Evolutionary conservation across 2,113 vertebrate species (phyloP).

Genomic region (Gnathonemus longibarbis): DNA sequence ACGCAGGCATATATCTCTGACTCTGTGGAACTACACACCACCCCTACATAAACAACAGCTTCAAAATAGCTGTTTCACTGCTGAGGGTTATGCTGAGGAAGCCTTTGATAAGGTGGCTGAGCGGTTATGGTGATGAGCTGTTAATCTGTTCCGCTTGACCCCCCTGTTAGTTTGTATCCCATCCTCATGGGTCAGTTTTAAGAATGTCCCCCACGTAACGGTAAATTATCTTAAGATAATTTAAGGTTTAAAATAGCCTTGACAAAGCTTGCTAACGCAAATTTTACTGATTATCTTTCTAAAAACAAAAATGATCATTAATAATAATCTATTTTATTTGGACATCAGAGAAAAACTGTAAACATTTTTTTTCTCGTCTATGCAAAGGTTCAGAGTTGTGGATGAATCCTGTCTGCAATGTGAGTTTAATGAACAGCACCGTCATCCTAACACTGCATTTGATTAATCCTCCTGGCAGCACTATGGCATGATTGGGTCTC

Average conservation of each 20-base stretch:
- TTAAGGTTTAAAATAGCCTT: background rate
- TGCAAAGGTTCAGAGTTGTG: background rate
- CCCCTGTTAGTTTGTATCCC: background rate
- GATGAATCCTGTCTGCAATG: background rate
- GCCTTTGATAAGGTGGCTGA: background rate
- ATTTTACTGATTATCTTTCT: background rate
- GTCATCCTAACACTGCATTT: background rate
- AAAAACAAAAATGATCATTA: background rate
- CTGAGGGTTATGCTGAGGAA: background rate
- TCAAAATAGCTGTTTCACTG: background rate
- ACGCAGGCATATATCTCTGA: background rate
- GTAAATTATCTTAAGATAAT: background rate
- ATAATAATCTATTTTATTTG: background rate
- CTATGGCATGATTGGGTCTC: background rate
- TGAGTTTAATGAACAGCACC: background rate
- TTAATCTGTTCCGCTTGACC: background rate
- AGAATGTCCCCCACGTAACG: background rate
- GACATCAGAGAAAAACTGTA: background rate
- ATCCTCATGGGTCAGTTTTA: background rate
- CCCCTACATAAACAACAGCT: background rate
- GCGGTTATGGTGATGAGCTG: background rate
- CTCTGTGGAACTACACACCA: background rate
- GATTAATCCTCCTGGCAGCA: background rate
- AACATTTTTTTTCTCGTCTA: background rate
- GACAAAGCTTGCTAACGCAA: background rate